Evolutionary conservation across 2,888 invertebrate genomes (phyloP), one percentile per base, ranked within the genome.

Genomic region (Drosophila mimica): DNA sequence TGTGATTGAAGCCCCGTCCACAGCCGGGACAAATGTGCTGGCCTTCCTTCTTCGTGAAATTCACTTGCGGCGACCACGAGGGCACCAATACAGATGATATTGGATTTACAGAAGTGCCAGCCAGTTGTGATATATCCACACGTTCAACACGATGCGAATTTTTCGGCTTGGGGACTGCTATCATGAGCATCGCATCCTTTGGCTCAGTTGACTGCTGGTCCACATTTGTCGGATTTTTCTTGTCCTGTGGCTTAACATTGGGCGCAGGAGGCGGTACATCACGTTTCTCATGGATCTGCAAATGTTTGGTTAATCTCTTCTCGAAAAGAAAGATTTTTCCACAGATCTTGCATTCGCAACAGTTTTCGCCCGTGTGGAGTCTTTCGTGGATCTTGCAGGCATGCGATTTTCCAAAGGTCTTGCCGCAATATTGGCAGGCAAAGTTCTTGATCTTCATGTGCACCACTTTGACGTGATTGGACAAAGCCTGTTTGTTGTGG

Each of bases 11-110:
- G 34, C 92, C 91, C 34, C 90, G 88, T 1, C 91, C 89, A 59
- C 92, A 92, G 43, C 88, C 92, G 0, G 91, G 91, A 48, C 93
- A 92, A 11, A 91, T 91, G 72, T 91, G 90, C 57, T 91, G 90
- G 8, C 92, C 92, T 54, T 92, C 93, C 61, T 91, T 91, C 74
- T 92, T 93, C 70, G 91, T 92, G 59, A 92, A 92, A 68, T 91
- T 92, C 0, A 92, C 84, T 52, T 92, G 92, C 0, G 91, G 92
- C 17, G 88, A 86, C 92, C 92, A 92, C 0, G 92, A 92, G 0
- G 92, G 91, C 34, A 92, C 83, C 2, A 90, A 82, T 3, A 92
- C 90, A 15, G 91, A 92, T 2, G 92, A 80, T 63, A 92, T 92
- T 7, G 92, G 92, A 76, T 92, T 92, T 4, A 91, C 90, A 17